These are phyloP conservation scores for Helicoverpa assulta DNA, from an alignment of 2,888 invertebrate genomes.

Conservation along the genomic window DNA sequence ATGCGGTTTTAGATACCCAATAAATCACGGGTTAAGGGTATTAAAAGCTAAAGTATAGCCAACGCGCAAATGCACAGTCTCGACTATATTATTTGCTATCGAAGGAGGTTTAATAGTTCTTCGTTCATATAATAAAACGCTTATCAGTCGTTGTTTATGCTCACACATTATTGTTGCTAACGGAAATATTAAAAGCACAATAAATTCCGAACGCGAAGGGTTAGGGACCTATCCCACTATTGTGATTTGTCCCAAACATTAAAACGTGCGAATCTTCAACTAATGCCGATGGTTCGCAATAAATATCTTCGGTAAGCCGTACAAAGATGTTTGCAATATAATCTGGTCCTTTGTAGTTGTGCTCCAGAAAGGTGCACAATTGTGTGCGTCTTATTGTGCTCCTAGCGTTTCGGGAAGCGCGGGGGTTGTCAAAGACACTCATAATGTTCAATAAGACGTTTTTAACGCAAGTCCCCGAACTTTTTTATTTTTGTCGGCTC, in stretches of 20 bases:
- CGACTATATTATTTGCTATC: constrained; percentile 19
- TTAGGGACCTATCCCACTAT: constrained; percentile 12
- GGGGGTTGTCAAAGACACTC: constrained; percentile 54
- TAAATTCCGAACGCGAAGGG: constrained; percentile 28
- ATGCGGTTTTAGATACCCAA: constrained; percentile 38
- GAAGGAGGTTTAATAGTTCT: constrained; percentile 10
- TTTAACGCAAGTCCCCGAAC: constrained; percentile 21
- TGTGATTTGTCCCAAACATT: constrained; percentile 29
- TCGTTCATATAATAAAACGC: constrained; percentile 2
- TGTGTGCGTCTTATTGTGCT: constrained; percentile 44
- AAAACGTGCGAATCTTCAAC: constrained; percentile 25
- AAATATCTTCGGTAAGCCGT: constrained; percentile 19
- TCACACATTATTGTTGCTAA: constrained; percentile 4
- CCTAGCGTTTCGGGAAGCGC: constrained; percentile 36
- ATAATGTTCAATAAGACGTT: constrained; percentile 35
- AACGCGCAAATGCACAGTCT: constrained; percentile 19
- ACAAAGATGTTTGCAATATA: constrained; percentile 49
- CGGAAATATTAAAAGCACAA: constrained; percentile 47
- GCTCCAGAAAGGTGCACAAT: constrained; percentile 53
- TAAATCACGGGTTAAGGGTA: constrained; percentile 38
- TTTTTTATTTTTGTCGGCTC: constrained; percentile 20
- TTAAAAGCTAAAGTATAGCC: constrained; percentile 29
- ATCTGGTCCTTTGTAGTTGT: constrained; percentile 49
- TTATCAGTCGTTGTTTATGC: constrained; percentile 9
- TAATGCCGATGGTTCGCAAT: constrained; percentile 33